A percentile compares a stretch with the other conserved stretches of the same genome.
Evolutionary conservation across 2,113 vertebrate genomes (phyloP).

Genomic region (Larimichthys polyactis): DNA sequence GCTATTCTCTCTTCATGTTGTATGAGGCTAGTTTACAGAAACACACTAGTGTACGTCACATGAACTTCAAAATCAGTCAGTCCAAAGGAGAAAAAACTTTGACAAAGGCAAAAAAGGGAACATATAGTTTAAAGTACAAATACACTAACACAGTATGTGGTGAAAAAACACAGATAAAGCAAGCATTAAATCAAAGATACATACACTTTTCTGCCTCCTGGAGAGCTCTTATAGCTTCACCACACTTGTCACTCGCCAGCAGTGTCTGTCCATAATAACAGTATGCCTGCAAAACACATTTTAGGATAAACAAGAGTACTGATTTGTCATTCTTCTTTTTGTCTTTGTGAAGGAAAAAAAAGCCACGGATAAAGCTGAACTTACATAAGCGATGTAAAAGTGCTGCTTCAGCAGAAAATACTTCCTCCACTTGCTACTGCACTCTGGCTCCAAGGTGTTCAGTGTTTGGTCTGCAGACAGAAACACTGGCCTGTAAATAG

Average conservation of each 20-base stretch:
- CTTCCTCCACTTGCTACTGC: constrained; percentile 96
- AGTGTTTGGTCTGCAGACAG: constrained; percentile 90
- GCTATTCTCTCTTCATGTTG: background rate
- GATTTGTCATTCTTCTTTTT: background rate
- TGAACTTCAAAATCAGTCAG: background rate
- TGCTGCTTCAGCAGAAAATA: constrained; percentile 95
- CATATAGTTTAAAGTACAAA: background rate
- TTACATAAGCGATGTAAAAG: constrained; percentile 98
- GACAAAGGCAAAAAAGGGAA: no score
- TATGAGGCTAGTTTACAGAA: no score
- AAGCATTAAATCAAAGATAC: constrained; percentile 27
- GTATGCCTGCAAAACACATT: constrained; percentile 86
- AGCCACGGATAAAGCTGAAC: constrained; percentile 60
- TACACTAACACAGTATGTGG: background rate
- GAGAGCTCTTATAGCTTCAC: constrained; percentile 96
- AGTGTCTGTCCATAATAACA: constrained; percentile 97
- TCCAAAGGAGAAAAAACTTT: background rate
- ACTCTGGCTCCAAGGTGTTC: constrained; percentile 93
- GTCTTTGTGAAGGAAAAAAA: background rate
- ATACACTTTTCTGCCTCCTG: constrained; percentile 97
- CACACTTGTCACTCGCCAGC: constrained; percentile 94
- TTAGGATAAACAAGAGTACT: background rate
- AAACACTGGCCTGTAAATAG: background rate
- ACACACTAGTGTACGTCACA: background rate
- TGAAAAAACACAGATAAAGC: background rate